phyloP scores from a whole-genome alignment of 2,888 invertebrate genomes.

The Nephrotoma flavescens region DNA sequence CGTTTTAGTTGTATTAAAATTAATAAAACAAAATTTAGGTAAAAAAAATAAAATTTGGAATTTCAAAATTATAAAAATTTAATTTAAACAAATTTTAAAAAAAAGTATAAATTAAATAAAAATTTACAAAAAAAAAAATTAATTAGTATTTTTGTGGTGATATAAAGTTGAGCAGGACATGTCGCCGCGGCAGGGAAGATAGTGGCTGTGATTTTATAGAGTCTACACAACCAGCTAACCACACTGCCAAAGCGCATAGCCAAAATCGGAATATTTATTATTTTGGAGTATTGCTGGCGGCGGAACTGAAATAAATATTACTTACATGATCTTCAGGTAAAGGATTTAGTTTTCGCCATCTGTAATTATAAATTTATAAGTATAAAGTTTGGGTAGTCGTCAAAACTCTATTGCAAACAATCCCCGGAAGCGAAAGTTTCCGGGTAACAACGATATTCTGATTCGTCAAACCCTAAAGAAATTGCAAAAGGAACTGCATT shows the following conservation, averaged over 20 bases:
- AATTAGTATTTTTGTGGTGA: not conserved
- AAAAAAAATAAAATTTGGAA: not conserved
- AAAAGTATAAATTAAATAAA: not conserved
- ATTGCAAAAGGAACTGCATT: too few relatives aligned
- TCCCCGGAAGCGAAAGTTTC: too few relatives aligned
- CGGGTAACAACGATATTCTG: too few relatives aligned
- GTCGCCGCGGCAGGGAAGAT: constrained; percentile 83
- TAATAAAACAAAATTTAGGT: not conserved
- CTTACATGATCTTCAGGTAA: too few relatives aligned
- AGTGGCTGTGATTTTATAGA: constrained; percentile 78
- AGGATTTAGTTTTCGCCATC: too few relatives aligned
- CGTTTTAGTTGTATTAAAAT: not conserved
- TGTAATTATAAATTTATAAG: too few relatives aligned
- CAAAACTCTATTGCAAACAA: too few relatives aligned
- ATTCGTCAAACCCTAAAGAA: too few relatives aligned
- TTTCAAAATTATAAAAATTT: not conserved
- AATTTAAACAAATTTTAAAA: not conserved
- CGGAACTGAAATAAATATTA: too few relatives aligned
- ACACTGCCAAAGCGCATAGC: constrained; percentile 89
- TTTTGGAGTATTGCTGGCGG: too few relatives aligned
- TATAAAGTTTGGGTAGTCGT: too few relatives aligned
- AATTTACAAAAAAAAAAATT: not conserved
- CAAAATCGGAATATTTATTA: constrained; percentile 15
- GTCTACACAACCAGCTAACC: constrained; percentile 97
- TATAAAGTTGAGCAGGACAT: constrained; percentile 29